phyloP scores from a whole-genome alignment of 2,888 invertebrate species.

The Caenorhabditis macrosperma region DNA sequence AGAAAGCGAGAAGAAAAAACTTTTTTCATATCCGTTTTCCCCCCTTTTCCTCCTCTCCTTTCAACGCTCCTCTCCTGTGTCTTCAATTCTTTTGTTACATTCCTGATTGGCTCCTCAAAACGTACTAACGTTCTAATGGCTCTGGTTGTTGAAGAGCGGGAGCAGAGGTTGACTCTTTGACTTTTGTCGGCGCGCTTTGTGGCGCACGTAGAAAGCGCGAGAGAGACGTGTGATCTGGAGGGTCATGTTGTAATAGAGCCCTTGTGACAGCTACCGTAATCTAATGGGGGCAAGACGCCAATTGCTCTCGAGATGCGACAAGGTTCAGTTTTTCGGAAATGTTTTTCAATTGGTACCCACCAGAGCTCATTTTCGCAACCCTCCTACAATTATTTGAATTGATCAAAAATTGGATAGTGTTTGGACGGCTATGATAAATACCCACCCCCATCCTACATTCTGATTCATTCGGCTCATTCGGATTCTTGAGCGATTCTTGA shows the following conservation, averaged over 20 bases:
- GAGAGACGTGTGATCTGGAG: slow-evolving; percentile 9
- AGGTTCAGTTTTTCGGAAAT: not conserved
- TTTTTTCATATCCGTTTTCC: slow-evolving; percentile 17
- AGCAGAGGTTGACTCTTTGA: slow-evolving; percentile 34
- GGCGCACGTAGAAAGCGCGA: slow-evolving; percentile 6
- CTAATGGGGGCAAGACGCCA: not conserved
- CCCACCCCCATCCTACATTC: no score
- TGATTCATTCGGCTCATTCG: no score
- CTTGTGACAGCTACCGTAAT: not conserved
- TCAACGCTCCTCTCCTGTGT: not conserved
- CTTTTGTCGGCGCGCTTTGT: slow-evolving; percentile 16
- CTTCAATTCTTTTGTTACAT: slow-evolving; percentile 12
- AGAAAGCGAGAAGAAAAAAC: not conserved
- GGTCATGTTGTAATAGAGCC: not conserved
- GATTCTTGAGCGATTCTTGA: no score
- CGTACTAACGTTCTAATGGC: slow-evolving; percentile 32
- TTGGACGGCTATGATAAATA: no score
- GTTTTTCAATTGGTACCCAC: not conserved
- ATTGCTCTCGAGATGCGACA: no score
- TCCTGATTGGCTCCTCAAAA: slow-evolving; percentile 25
- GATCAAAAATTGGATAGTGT: no score
- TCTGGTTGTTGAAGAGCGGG: not conserved
- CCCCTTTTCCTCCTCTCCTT: not conserved
- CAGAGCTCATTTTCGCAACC: no score
- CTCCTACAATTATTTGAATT: no score